Conservation (phyloP, 35 echinoderm and acorn worm genomes). For the Anneissia japonica region DNA sequence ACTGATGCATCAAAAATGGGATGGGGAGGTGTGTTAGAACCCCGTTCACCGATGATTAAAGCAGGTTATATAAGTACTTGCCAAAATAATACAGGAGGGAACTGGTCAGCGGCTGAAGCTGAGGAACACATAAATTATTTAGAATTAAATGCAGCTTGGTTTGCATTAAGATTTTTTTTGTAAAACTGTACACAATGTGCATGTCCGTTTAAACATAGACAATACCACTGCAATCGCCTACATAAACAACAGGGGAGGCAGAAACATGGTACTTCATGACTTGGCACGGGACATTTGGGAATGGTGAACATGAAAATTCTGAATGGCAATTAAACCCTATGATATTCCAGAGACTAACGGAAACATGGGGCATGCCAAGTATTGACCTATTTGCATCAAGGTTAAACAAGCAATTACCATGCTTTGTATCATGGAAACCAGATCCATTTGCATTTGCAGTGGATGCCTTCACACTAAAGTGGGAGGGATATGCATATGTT, state of each 20-base stretch:
- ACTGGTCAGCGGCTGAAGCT: background rate
- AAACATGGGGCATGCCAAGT: background rate
- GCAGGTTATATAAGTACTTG: background rate
- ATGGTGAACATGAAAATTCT: background rate
- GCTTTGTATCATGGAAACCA: constrained; percentile 43
- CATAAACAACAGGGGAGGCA: constrained; percentile 17
- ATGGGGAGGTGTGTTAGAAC: too few species aligned
- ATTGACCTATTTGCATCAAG: constrained; percentile 35
- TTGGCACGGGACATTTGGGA: constrained; percentile 15
- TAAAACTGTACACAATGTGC: background rate
- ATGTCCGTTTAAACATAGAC: constrained; percentile 25
- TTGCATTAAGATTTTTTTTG: too few species aligned
- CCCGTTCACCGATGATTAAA: too few species aligned
- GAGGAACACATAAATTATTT: background rate
- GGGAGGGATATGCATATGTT: background rate
- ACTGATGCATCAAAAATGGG: too few species aligned
- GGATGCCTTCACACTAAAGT: constrained; percentile 27
- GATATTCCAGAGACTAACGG: background rate
- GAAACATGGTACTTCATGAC: background rate
- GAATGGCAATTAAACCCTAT: background rate
- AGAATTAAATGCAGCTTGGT: too few species aligned
- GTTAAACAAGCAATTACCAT: background rate
- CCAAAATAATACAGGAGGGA: background rate
- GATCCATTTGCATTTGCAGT: constrained; percentile 27
- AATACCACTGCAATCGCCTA: constrained; percentile 31